Conservation (phyloP, 2,113 vertebrate genomes). For the Oriolus oriolus region DNA sequence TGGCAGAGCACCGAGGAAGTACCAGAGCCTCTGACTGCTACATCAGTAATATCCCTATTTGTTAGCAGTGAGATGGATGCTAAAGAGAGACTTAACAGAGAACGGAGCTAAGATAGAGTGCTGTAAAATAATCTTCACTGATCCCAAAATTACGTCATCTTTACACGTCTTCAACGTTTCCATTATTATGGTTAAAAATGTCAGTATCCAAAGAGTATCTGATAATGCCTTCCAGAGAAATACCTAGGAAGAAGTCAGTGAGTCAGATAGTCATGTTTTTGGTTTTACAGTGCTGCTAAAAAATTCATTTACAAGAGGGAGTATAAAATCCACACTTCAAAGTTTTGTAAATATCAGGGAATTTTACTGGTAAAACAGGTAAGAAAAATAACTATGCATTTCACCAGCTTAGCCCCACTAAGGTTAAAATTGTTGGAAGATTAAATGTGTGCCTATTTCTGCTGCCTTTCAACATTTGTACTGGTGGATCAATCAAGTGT, state of each 20-base stretch:
- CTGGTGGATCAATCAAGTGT: constrained; percentile 15
- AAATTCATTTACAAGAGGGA: neutral
- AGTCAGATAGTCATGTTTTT: neutral
- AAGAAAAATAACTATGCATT: neutral
- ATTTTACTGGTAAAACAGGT: neutral
- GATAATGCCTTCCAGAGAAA: neutral
- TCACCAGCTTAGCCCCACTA: neutral
- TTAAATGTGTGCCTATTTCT: neutral
- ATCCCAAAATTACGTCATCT: neutral
- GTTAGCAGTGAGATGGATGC: neutral
- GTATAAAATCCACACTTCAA: neutral
- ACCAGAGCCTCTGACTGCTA: neutral
- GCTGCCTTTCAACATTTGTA: constrained; percentile 19
- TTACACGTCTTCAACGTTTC: neutral
- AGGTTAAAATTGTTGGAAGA: neutral
- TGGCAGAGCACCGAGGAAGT: neutral
- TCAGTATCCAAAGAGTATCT: neutral
- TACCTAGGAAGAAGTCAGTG: neutral
- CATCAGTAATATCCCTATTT: neutral
- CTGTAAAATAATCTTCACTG: neutral
- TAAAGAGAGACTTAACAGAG: neutral
- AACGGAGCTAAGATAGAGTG: neutral
- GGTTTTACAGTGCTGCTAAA: neutral
- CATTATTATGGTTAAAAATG: neutral
- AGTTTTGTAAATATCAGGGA: neutral